Evolutionary conservation across 2,797 vertebrate genomes (phyloP).

Genomic region (Bradypodion pumilum): DNA sequence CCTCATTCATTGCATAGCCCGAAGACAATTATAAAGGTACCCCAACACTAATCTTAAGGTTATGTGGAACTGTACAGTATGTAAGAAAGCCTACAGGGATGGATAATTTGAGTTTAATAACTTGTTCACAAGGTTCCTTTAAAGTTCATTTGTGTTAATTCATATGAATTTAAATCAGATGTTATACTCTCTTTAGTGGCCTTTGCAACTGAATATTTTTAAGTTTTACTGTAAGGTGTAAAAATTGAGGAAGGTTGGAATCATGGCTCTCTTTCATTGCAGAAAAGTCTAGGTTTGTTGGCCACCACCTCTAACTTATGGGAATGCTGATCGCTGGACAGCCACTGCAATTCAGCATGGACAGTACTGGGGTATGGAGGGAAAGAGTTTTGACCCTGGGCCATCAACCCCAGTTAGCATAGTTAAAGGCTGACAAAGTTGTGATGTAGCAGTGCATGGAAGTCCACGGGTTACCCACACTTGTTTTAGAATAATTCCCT

Average conservation of each 20-base stretch:
- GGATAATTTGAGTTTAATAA: not conserved
- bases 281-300: not conserved
- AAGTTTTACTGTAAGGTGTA: not conserved
- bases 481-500: not conserved
- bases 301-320: not conserved
- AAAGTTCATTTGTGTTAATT: not conserved
- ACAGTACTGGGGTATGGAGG: not conserved
- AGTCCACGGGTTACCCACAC: not conserved
- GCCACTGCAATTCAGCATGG: not conserved
- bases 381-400: not conserved
- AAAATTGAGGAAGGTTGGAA: not conserved
- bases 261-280: not conserved
- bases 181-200: not conserved
- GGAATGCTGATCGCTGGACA: not conserved
- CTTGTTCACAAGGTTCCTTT: slow-evolving; percentile 14
- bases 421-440: not conserved
- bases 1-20: not conserved
- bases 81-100: too few relatives aligned
- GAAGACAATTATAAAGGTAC: not conserved
- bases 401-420: not conserved
- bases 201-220: slow-evolving; percentile 6
- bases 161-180: not conserved
- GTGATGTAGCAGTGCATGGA: not conserved
- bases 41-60: too few relatives aligned
- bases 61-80: too few relatives aligned